These are phyloP conservation scores for Anabas testudineus DNA, from an alignment of 2,797 vertebrate genomes.

Conservation along the genomic window DNA sequence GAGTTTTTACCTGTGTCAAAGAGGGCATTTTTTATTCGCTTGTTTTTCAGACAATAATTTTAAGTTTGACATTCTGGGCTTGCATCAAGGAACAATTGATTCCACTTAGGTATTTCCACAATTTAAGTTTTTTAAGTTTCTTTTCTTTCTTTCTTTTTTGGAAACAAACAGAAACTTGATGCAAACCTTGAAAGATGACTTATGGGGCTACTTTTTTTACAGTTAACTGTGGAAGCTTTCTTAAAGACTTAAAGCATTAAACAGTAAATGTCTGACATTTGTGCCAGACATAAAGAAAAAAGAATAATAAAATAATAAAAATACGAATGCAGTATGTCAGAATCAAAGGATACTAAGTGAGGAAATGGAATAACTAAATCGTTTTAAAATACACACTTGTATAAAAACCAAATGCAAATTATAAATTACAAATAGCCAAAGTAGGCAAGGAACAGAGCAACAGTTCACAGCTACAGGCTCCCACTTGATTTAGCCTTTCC, in stretches of 20 bases:
- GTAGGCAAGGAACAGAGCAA: too few relatives aligned
- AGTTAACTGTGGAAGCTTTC: slow-evolving; percentile 13
- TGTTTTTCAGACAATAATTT: not conserved
- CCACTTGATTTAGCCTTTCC: too few relatives aligned
- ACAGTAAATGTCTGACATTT: too few relatives aligned
- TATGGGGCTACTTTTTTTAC: slow-evolving; percentile 2
- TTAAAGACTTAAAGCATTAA: slow-evolving; percentile 8
- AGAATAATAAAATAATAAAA: not conserved
- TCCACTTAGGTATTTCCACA: not conserved
- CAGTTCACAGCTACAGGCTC: too few relatives aligned
- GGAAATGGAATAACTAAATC: too few relatives aligned
- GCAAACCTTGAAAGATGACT: not conserved
- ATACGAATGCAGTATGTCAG: too few relatives aligned
- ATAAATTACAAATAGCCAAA: too few relatives aligned
- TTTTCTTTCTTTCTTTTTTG: not conserved
- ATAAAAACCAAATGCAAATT: too few relatives aligned
- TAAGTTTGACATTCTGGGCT: not conserved
- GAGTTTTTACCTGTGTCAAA: not conserved
- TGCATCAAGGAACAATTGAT: not conserved
- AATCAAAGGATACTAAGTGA: too few relatives aligned
- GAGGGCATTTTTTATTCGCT: not conserved
- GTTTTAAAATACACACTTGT: too few relatives aligned
- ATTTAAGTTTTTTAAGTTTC: not conserved
- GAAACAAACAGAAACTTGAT: slow-evolving; percentile 2
- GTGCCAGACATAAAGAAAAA: too few relatives aligned